Base-by-base conservation (phyloP, 2,113 vertebrate genomes). In the Lota lota region DNA sequence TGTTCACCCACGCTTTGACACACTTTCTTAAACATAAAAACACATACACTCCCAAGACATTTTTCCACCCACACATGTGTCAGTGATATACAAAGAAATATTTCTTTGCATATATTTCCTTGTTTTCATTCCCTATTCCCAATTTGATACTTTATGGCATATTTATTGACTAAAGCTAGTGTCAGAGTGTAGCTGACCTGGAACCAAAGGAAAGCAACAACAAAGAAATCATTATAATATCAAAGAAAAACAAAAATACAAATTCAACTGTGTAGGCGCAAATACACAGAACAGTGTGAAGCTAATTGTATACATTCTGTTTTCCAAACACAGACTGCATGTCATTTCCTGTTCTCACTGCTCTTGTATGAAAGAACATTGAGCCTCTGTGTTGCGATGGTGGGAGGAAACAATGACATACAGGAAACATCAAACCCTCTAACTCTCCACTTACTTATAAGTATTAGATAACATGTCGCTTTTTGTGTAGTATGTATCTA, bases 261-360 rank as follows among this genome's bases (percentile, higher is more conserved):
- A 69, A 69, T n/a, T 68, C 47, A 64, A 70, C 59, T 17, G 67
- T 1, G 16, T 57, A 14, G 16, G 4, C 47, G 51, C 28, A 5
- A 19, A 17, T 64, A 60, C 15, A 59, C 17, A 51, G 66, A 63
- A 67, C 63, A 10, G 60, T 36, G 4, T n/a, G 28, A 0, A 0
- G 68, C 66, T 60, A 62, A 70, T 68, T 54, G 16, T 51, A 12
- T 16, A 72, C 66, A 71, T 51, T 3, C 71, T 59, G 60, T 75
- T 74, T 72, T 68, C 58, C 21, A 73, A 80, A 77, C 53, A 57
- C 50, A 80, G 33, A 67, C 69, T 57, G 68, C 3, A 28, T 63
- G 7, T 63, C 0, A 83, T 79, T 72, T 81, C 67, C 69, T 73
- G 67, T 22, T 18, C 53, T 18, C 53, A 56, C 53, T 2, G 17